Conservation (phyloP, 2,797 vertebrate genomes). For the Microchirus variegatus region DNA sequence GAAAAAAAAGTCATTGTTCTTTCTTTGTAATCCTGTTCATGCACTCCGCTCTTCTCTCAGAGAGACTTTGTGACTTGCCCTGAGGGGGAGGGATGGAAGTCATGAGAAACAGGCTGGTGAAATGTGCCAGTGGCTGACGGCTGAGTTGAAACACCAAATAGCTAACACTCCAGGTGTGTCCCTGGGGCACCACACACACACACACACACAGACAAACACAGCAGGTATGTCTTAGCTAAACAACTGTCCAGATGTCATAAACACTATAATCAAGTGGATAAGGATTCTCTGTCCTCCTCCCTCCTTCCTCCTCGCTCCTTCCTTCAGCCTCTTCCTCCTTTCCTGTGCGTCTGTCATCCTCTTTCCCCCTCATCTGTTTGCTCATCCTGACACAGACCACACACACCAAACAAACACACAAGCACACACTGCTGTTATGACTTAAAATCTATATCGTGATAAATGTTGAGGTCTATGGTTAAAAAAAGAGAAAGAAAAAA, state of each 20-base stretch:
- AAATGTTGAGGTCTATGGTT: not conserved
- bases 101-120: slow-evolving; percentile 65
- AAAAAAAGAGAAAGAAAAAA: too few species aligned
- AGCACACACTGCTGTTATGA: not conserved
- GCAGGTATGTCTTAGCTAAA: slow-evolving; percentile 44
- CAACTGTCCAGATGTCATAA: slow-evolving; percentile 67
- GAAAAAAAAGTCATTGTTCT: not conserved
- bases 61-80: slow-evolving; percentile 50
- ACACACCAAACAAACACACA: slow-evolving; percentile 26
- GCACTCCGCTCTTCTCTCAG: slow-evolving; percentile 31
- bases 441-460: slow-evolving; percentile 7
- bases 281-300: slow-evolving; percentile 42
- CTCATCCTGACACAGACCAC: slow-evolving; percentile 48
- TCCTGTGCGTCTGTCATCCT: slow-evolving; percentile 53
- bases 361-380: slow-evolving; percentile 45
- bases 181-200: slow-evolving; percentile 39
- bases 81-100: slow-evolving; percentile 48
- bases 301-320: slow-evolving; percentile 27
- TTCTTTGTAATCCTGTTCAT: slow-evolving; percentile 49
- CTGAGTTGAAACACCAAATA: slow-evolving; percentile 53
- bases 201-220: slow-evolving; percentile 20
- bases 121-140: slow-evolving; percentile 59
- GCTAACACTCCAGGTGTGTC: slow-evolving; percentile 73
- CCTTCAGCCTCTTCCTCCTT: slow-evolving; percentile 43
- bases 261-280: slow-evolving; percentile 71